Conservation (phyloP, 2,888 invertebrate species). For the Lymantria monacha region DNA sequence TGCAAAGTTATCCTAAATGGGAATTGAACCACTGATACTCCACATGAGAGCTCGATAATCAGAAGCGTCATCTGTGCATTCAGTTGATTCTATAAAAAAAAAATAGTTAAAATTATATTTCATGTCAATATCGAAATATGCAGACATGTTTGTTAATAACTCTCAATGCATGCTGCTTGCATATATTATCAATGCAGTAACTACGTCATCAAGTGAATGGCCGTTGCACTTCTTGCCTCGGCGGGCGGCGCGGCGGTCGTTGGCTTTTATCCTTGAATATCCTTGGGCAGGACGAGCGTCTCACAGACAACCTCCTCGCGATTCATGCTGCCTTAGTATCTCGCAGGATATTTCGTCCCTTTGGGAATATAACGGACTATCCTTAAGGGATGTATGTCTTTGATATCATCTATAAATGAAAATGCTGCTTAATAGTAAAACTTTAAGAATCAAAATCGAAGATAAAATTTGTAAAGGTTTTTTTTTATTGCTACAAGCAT, state of each 20-base stretch:
- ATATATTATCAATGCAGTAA: constrained; percentile 18
- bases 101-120: background rate
- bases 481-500: too few relatives aligned
- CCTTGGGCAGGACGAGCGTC: constrained; percentile 74
- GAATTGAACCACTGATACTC: too few relatives aligned
- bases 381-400: constrained; percentile 55
- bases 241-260: constrained; percentile 44
- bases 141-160: background rate
- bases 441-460: constrained; percentile 1
- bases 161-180: constrained; percentile 9
- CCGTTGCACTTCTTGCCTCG: constrained; percentile 43
- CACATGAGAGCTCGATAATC: too few relatives aligned
- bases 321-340: constrained; percentile 72
- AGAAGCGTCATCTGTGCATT: too few relatives aligned
- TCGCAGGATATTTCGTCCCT: constrained; percentile 83
- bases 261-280: constrained; percentile 76
- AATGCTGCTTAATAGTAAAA: background rate
- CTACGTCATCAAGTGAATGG: constrained; percentile 55
- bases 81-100: too few relatives aligned
- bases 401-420: background rate
- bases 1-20: too few relatives aligned
- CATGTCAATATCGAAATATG: background rate
- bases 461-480: background rate
- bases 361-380: constrained; percentile 70
- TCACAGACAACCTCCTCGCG: constrained; percentile 51